A percentile compares a stretch with the other conserved stretches of the same genome.
These are phyloP conservation scores for Euleptes europaea DNA, from an alignment of 2,113 vertebrate species.

Conservation along the genomic window DNA sequence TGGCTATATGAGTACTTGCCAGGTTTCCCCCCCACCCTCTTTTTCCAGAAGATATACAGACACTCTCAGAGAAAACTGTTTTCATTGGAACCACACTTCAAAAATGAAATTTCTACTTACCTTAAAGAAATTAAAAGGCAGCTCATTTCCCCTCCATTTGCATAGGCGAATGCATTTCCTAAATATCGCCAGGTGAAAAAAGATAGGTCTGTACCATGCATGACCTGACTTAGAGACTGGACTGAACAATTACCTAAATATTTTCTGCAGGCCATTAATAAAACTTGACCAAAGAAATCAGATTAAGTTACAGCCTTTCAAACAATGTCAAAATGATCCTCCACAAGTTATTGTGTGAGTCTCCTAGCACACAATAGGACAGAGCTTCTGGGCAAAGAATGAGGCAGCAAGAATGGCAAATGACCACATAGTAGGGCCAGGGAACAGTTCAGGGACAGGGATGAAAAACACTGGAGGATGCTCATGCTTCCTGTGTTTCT, in stretches of 20 bases:
- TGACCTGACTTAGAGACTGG: background rate
- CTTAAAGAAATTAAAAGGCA: background rate
- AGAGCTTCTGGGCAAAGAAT: background rate
- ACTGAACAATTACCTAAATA: background rate
- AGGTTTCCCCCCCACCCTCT: background rate
- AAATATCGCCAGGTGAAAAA: background rate
- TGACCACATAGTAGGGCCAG: background rate
- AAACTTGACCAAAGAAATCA: background rate
- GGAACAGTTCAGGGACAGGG: no score
- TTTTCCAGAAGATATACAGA: background rate
- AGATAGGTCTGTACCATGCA: background rate
- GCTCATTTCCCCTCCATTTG: background rate
- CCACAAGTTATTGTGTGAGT: background rate
- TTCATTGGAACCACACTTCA: background rate
- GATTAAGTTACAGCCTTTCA: background rate
- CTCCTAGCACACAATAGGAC: background rate
- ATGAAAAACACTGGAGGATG: background rate
- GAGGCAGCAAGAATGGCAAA: background rate
- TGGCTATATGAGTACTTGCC: background rate
- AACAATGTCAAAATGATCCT: background rate
- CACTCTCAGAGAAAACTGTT: background rate
- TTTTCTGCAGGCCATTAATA: background rate
- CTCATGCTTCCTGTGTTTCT: background rate
- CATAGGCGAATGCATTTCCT: background rate
- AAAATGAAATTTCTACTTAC: background rate